A percentile compares a stretch with the other conserved stretches of the same genome.
phyloP scores from a whole-genome alignment of 2,888 invertebrate genomes.

The Tuberolachnus salignus region DNA sequence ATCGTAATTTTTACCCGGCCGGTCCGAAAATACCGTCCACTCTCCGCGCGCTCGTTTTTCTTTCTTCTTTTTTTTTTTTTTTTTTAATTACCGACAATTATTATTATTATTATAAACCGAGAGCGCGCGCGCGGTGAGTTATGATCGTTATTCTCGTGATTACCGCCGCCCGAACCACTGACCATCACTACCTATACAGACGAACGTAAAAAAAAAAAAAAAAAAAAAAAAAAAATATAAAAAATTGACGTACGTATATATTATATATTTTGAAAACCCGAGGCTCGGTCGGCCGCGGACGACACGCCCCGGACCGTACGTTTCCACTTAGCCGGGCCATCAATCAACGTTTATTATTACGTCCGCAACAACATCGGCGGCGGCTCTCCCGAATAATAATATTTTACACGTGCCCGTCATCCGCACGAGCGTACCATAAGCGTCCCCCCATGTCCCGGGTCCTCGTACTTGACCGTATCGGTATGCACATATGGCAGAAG shows the following conservation, averaged over 20 bases:
- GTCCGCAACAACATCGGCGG: background rate
- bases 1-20: background rate
- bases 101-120: too few relatives aligned
- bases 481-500: too few relatives aligned
- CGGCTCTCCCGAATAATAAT: background rate
- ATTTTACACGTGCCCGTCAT: background rate
- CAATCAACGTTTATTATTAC: conserved; percentile 31
- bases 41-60: background rate
- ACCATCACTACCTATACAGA: background rate
- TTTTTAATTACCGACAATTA: conserved; percentile 32
- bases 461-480: too few relatives aligned
- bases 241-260: too few relatives aligned
- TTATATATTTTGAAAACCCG: conserved; percentile 1
- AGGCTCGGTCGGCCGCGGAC: background rate
- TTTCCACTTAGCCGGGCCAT: conserved; percentile 16
- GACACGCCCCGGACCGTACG: conserved; percentile 28
- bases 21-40: background rate
- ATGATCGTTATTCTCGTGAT: conserved; percentile 29
- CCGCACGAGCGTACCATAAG: too few relatives aligned
- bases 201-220: background rate
- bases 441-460: too few relatives aligned
- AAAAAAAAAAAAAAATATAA: background rate
- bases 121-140: conserved; percentile 17
- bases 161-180: background rate
- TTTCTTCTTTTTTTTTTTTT: background rate